Percentiles rank a stretch among this genome's conserved stretches.
phyloP scores from a whole-genome alignment of 2,797 vertebrate genomes.

The Lepilemur septentrionalis region DNA sequence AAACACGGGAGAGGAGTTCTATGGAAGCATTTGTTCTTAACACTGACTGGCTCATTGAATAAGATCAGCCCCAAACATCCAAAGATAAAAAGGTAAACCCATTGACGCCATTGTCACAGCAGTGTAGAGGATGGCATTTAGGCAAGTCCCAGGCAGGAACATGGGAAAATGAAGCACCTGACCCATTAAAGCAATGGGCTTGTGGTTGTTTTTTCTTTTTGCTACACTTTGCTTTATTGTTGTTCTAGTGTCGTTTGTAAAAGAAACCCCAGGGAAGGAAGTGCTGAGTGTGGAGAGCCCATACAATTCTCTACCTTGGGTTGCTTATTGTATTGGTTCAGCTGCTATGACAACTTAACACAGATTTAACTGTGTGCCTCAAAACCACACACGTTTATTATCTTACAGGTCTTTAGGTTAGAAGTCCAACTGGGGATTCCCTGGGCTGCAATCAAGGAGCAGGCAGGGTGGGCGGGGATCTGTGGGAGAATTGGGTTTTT shows the following conservation, averaged over 20 bases:
- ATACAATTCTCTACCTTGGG: rapidly evolving
- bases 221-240: background rate
- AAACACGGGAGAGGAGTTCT: background rate
- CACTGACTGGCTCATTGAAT: background rate
- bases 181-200: background rate
- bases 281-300: background rate
- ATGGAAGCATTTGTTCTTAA: background rate
- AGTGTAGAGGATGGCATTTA: rapidly evolving
- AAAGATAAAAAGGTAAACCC: background rate
- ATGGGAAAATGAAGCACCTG: background rate
- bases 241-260: background rate
- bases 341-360: background rate
- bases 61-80: background rate
- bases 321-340: rapidly evolving
- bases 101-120: rapidly evolving
- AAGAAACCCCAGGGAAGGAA: background rate
- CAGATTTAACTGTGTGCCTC: background rate
- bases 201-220: background rate
- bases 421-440: rapidly evolving
- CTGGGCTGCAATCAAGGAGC: background rate
- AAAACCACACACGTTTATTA: background rate
- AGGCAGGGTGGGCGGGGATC: background rate
- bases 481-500: background rate
- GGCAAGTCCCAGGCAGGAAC: background rate
- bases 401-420: background rate